Evolutionary conservation across 2,888 invertebrate species (phyloP), one percentile per base, ranked within the genome.

Genomic region (Conus canariensis): DNA sequence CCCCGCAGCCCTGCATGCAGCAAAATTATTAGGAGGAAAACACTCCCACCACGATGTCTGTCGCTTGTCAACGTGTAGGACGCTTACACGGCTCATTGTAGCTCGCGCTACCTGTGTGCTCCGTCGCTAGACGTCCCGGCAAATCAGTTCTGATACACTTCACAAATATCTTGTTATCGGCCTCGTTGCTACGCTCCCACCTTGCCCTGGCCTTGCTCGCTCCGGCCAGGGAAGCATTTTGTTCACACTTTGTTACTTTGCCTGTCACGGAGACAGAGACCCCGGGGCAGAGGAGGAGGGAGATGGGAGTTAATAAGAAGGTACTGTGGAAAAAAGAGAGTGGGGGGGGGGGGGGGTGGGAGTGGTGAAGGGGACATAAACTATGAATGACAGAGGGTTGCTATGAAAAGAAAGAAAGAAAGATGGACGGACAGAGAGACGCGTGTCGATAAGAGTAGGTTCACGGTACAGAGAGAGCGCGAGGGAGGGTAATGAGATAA

Each of bases 61-160:
- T 22, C 70, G 22, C 22, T 22, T 70, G 70, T 70, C 70, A 70
- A 70, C 70, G 70, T 70, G 22, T 64, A 22, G 70, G 70, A 70
- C 70, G 70, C 64, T 64, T 64, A 70, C 70, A 70, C 70, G 70
- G 59, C 60, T 85, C 85, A 59, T 85, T 85, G 22, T 56, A 45
- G 85, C 58, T 19, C 16, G 16, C 1, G 85, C n/a, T 87, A 58
- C 77, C 83, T 82, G 60, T 60, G 82, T 60, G 64, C 82, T 82
- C 6, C 22, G 10, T 12, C 30, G 86, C 67, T 86, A 86, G 67
- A 86, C 77, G 89, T 89, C 89, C 85, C 74, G 60, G 56, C 89
- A 70, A 89, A 89, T 89, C 89, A 85, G 85, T 89, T 89, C 89
- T 89, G 89, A 89, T 89, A 89, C 85, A 85, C 89, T 89, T 89